phyloP scores from a whole-genome alignment of 2,113 vertebrate genomes.

The Tupaia tana region DNA sequence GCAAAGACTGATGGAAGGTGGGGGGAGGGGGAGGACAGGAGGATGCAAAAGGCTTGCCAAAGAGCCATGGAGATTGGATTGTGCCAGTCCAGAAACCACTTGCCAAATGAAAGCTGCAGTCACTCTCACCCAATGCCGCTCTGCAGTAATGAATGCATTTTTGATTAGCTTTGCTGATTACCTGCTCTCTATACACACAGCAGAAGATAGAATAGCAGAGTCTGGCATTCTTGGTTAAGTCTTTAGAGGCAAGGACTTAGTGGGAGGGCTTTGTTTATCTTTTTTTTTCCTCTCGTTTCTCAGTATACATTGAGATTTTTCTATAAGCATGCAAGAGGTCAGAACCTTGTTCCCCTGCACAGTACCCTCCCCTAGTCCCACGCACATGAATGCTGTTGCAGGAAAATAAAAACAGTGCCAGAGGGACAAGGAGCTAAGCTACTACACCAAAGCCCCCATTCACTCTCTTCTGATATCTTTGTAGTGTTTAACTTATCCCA shows the following conservation, averaged over 20 bases:
- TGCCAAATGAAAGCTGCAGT: conserved; percentile 70
- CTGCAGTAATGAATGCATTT: conserved; percentile 74
- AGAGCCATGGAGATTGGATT: conserved; percentile 27
- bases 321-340: conserved; percentile 23
- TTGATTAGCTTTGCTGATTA: conserved; percentile 80
- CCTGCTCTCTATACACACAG: conserved; percentile 63
- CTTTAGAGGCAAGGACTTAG: conserved; percentile 23
- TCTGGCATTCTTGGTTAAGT: conserved; percentile 56
- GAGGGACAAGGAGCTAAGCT: conserved; percentile 26
- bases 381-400: neutral
- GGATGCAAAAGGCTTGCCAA: conserved; percentile 60
- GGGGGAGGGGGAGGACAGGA: neutral
- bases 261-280: conserved; percentile 50
- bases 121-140: conserved; percentile 58
- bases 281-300: conserved; percentile 53
- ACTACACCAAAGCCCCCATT: neutral
- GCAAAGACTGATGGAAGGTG: neutral
- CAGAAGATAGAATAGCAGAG: conserved; percentile 54
- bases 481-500: conserved; percentile 38
- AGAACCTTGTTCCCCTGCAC: neutral
- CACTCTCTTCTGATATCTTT: neutral
- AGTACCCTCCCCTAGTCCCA: neutral
- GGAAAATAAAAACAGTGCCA: conserved; percentile 54
- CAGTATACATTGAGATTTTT: conserved; percentile 52
- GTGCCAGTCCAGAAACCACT: conserved; percentile 63